Evolutionary conservation across 2,888 invertebrate species (phyloP), one percentile per base, ranked within the genome.

Genomic region (Melipona bicolor): DNA sequence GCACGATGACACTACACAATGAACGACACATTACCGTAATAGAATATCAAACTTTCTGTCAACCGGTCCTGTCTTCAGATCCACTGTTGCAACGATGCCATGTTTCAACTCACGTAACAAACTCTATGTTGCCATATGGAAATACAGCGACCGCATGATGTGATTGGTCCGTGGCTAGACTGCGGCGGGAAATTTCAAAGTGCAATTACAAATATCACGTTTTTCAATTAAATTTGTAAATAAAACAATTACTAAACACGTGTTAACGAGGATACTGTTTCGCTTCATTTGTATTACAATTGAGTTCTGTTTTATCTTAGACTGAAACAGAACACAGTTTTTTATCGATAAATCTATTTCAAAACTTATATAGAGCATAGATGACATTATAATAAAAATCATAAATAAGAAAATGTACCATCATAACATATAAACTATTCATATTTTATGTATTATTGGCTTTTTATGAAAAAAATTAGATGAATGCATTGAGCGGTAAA

Each of bases 1-100:
- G 78, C 87, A 87, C 88, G 71, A 79, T 80, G 80, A 79, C 87
- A 90, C 87, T 68, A 74, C 79, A 82, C 86, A 77, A 77, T 72
- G 87, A 85, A 84, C 87, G 82, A 86, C 79, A 83, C 89, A 90
- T 90, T 88, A 90, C 84, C 74, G 83, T 79, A 81, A 78, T 79
- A 75, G 84, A 87, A 88, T 78, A 84, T 85, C 79, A 79, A 85
- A 88, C 89, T 76, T 79, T 85, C 89, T 88, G 84, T 89, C 89
- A 87, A 89, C 89, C 90, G 89, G 86, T 82, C 77, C 78, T 79
- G 75, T 80, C 85, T 80, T 78, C 86, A 84, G 82, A 59, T 59
- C 76, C 69, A 71, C 76, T 79, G 79, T 79, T 79, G 69, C 89
- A 78, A 62, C 72, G 90, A 61, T 89, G 89, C 90, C 90, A 83